phyloP scores from a whole-genome alignment of 2,888 invertebrate species.

The Patella pellucida region DNA sequence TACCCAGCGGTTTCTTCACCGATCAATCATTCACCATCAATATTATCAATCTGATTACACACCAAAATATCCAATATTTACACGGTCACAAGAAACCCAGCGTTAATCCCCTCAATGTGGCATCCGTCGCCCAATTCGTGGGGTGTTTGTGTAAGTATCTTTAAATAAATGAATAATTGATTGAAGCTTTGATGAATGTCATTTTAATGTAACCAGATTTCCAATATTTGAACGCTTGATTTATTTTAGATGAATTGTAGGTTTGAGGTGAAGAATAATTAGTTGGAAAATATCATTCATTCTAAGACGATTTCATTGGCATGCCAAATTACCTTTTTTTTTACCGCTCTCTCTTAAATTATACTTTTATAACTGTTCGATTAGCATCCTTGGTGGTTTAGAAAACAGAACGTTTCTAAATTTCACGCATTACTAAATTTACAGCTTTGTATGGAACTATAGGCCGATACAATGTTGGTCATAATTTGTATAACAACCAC shows the following conservation, averaged over 20 bases:
- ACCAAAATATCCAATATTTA: conserved; percentile 16
- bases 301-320: too few relatives aligned
- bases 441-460: too few relatives aligned
- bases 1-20: background rate
- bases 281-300: too few relatives aligned
- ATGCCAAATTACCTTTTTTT: too few relatives aligned
- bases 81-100: conserved; percentile 9
- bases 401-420: too few relatives aligned
- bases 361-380: too few relatives aligned
- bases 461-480: too few relatives aligned
- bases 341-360: too few relatives aligned
- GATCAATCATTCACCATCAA: conserved; percentile 16
- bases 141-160: conserved; percentile 21
- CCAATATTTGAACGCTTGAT: background rate
- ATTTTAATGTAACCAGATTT: background rate
- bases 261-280: background rate
- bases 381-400: too few relatives aligned
- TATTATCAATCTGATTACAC: conserved; percentile 17
- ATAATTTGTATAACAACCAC: too few relatives aligned
- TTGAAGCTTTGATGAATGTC: conserved; percentile 5
- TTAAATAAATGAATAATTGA: background rate
- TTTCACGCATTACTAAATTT: too few relatives aligned
- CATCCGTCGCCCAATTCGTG: conserved; percentile 12
- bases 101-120: conserved; percentile 17
- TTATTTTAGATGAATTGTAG: conserved; percentile 1